phyloP scores from a whole-genome alignment of 2,113 vertebrate genomes.

The Symphodus melops region DNA sequence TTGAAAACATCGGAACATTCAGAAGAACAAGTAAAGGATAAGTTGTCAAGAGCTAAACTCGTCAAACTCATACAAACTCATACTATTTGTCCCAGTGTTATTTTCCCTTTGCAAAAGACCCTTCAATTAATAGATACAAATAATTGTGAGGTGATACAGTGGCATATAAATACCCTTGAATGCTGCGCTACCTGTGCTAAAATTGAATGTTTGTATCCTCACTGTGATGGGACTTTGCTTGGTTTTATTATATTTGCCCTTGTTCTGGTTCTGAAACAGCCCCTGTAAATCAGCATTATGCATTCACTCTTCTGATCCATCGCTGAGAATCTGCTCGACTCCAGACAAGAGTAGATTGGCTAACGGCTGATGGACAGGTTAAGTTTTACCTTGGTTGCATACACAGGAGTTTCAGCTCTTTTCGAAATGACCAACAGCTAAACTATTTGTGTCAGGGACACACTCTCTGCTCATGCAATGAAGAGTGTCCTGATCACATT shows the following conservation, averaged over 20 bases:
- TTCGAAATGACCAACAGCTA: background rate
- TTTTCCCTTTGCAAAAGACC: background rate
- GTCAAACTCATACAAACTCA: background rate
- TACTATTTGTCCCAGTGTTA: background rate
- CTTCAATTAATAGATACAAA: background rate
- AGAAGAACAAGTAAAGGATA: background rate
- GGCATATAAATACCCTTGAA: background rate
- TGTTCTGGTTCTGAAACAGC: background rate
- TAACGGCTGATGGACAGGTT: constrained; percentile 29
- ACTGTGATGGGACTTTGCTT: background rate
- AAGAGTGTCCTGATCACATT: background rate
- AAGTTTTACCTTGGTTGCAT: constrained; percentile 26
- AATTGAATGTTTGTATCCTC: too few relatives aligned
- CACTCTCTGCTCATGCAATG: background rate
- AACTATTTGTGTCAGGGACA: background rate
- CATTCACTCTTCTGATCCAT: background rate
- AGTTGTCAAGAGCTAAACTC: background rate
- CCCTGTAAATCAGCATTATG: constrained; percentile 2
- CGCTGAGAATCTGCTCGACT: constrained; percentile 18
- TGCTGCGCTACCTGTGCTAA: background rate
- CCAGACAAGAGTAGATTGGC: constrained; percentile 47
- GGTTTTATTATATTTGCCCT: background rate
- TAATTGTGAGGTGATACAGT: background rate
- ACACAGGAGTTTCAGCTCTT: constrained; percentile 32
- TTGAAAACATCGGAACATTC: background rate